A percentile compares a stretch with the other conserved stretches of the same genome.
These are phyloP conservation scores for Physocephala rufipes DNA, from an alignment of 2,888 invertebrate genomes.

Conservation along the genomic window DNA sequence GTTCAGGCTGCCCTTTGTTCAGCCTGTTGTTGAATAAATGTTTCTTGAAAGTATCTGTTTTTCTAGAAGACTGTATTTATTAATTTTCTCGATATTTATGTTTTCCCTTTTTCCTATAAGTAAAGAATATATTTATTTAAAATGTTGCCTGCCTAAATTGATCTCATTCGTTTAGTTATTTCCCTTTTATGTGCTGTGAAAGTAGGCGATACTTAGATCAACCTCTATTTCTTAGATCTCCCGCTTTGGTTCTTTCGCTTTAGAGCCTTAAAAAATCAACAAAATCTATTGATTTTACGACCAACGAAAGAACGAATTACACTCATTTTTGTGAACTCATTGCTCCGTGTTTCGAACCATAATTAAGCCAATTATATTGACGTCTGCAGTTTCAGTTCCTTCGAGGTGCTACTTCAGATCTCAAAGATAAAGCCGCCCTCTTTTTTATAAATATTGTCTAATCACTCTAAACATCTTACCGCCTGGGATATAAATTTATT, in stretches of 20 bases:
- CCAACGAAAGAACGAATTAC: background rate
- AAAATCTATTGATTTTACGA: slow-evolving; percentile 19
- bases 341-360: slow-evolving; percentile 24
- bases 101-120: no score
- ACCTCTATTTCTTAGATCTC: slow-evolving; percentile 18
- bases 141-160: slow-evolving; percentile 26
- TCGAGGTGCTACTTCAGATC: background rate
- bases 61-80: no score
- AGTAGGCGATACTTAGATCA: slow-evolving; percentile 34
- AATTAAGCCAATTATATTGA: slow-evolving; percentile 45
- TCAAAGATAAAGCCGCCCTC: background rate
- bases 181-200: slow-evolving; percentile 37
- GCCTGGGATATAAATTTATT: slow-evolving; percentile 33
- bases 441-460: slow-evolving; percentile 32
- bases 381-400: slow-evolving; percentile 41
- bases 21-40: no score
- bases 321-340: slow-evolving; percentile 33
- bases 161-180: slow-evolving; percentile 15
- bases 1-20: no score
- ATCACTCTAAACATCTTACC: slow-evolving; percentile 44
- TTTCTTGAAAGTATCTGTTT: no score
- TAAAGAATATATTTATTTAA: slow-evolving; percentile 7
- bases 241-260: slow-evolving; percentile 16
- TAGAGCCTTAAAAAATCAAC: background rate
- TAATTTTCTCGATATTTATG: background rate